Evolutionary conservation across 2,888 invertebrate species (phyloP).

Genomic region (Drosophila seclusa): DNA sequence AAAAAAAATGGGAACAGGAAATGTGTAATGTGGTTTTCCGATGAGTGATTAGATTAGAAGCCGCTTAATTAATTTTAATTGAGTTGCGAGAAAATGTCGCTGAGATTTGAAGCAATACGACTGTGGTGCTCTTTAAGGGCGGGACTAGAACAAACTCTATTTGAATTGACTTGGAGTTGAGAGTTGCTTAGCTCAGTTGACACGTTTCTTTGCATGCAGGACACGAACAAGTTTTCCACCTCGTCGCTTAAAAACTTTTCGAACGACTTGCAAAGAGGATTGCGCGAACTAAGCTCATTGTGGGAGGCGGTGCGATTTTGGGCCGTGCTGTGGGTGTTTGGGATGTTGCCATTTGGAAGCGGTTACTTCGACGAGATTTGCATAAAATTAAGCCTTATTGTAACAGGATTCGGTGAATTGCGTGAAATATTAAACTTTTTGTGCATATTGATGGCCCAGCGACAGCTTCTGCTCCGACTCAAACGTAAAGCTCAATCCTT

Average conservation of each 20-base stretch:
- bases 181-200: conserved; percentile 50
- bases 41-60: conserved; percentile 53
- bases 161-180: conserved; percentile 33
- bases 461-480: conserved; percentile 30
- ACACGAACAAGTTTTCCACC: conserved; percentile 77
- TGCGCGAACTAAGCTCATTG: conserved; percentile 58
- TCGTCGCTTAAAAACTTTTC: conserved; percentile 70
- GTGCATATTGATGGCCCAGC: conserved; percentile 69
- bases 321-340: not conserved
- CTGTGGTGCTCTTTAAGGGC: conserved; percentile 24
- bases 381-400: conserved; percentile 77
- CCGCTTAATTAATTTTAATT: conserved; percentile 65
- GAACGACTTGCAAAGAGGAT: conserved; percentile 62
- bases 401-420: conserved; percentile 75
- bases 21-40: conserved; percentile 12
- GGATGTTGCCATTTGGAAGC: conserved; percentile 24
- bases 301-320: conserved; percentile 5
- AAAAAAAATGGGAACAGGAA: not conserved
- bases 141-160: conserved; percentile 32
- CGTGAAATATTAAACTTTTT: conserved; percentile 78
- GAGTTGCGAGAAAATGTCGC: conserved; percentile 35
- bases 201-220: conserved; percentile 74
- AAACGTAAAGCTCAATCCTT: conserved; percentile 48
- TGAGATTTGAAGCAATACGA: conserved; percentile 40
- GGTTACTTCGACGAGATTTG: conserved; percentile 69